phyloP scores from a whole-genome alignment of 2,797 vertebrate species.

The Hipposideros larvatus region DNA sequence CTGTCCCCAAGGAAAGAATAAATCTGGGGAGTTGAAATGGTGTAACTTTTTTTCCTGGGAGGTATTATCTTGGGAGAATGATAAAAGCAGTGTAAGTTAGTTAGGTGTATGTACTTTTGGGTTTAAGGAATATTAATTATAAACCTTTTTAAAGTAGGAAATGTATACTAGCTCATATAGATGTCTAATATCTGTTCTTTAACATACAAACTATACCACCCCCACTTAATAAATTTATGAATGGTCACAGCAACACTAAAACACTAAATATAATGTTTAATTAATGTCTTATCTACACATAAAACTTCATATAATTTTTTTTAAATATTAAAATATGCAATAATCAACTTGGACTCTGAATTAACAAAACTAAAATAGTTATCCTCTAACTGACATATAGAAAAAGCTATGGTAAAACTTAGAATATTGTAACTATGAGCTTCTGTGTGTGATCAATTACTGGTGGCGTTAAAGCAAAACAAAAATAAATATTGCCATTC shows the following conservation, averaged over 20 bases:
- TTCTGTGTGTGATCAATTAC: not conserved
- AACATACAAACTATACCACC: not conserved
- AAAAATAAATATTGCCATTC: not conserved
- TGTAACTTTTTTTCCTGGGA: not conserved
- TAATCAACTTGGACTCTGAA: not conserved
- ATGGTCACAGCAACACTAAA: not conserved
- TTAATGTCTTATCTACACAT: not conserved
- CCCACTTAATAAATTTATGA: not conserved
- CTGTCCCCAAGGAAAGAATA: not conserved
- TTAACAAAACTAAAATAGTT: constrained; percentile 26
- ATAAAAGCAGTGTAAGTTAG: not conserved
- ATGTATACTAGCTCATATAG: not conserved
- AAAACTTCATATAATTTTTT: not conserved
- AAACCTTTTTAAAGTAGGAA: not conserved
- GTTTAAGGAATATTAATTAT: not conserved
- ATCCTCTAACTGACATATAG: not conserved
- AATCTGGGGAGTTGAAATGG: not conserved
- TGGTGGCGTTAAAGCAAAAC: not conserved
- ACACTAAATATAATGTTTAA: not conserved
- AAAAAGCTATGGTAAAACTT: constrained; percentile 6
- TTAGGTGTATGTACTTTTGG: not conserved
- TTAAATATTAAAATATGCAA: not conserved
- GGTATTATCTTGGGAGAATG: not conserved
- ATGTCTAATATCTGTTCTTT: not conserved
- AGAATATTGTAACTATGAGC: not conserved